These are phyloP conservation scores for Halocynthia roretzi DNA, from an alignment of 23 tunicate species.

Conservation along the genomic window DNA sequence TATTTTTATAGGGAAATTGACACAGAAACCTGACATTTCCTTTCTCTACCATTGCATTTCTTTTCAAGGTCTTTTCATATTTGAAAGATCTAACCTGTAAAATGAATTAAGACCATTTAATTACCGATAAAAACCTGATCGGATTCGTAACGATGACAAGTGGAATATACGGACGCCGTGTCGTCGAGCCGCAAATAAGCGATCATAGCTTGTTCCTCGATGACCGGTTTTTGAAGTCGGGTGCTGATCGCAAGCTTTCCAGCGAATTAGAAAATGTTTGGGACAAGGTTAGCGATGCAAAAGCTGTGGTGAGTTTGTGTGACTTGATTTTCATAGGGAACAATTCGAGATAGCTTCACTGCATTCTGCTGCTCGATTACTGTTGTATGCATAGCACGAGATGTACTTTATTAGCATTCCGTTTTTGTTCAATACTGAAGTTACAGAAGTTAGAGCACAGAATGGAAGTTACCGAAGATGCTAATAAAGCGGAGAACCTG, in stretches of 20 bases:
- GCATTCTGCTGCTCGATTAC: neutral
- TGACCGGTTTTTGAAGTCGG: neutral
- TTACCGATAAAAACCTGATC: too few relatives aligned
- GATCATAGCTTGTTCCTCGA: too few relatives aligned
- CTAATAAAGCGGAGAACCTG: neutral
- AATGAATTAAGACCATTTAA: too few relatives aligned
- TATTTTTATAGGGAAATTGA: too few relatives aligned
- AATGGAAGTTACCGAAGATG: neutral
- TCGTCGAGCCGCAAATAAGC: too few relatives aligned
- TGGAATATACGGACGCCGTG: too few relatives aligned
- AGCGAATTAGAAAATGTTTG: slow-evolving; percentile 2
- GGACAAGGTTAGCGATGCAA: slow-evolving; percentile 12
- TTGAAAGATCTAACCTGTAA: too few relatives aligned
- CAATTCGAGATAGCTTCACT: neutral
- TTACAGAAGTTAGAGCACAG: slow-evolving; percentile 17
- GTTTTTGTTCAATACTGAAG: neutral
- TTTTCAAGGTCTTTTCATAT: too few relatives aligned
- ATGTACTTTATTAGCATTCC: neutral
- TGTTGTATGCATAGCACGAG: too few relatives aligned
- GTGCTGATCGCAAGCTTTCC: slow-evolving; percentile 12
- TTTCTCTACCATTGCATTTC: too few relatives aligned
- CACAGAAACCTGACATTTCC: too few relatives aligned
- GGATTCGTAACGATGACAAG: too few relatives aligned
- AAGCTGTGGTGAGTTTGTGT: slow-evolving; percentile 4
- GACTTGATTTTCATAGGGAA: neutral